Conservation (phyloP, 2,113 vertebrate genomes). For the Zingel zingel region DNA sequence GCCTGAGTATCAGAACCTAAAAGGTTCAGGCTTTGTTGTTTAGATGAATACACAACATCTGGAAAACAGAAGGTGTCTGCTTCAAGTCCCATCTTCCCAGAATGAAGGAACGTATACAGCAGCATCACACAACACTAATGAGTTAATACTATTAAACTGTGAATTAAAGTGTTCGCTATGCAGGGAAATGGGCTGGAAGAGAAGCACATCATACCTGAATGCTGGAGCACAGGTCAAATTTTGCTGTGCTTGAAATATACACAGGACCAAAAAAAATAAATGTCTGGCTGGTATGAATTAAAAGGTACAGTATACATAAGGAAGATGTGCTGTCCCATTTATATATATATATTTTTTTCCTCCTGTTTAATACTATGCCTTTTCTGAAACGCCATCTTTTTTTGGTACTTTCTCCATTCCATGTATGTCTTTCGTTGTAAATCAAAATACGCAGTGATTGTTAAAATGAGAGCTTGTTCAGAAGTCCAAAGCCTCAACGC, state of each 20-base stretch:
- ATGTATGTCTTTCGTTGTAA: constrained; percentile 61
- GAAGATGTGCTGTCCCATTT: constrained; percentile 65
- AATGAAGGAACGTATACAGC: constrained; percentile 56
- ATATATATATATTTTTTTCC: constrained; percentile 58
- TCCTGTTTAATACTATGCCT: constrained; percentile 69
- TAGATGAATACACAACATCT: constrained; percentile 15
- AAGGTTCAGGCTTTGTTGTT: constrained; percentile 36
- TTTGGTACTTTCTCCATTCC: constrained; percentile 76
- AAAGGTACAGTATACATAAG: constrained; percentile 56
- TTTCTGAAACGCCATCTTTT: constrained; percentile 52
- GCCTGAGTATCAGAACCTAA: constrained; percentile 48
- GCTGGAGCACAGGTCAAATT: constrained; percentile 42
- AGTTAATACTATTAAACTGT: constrained; percentile 74
- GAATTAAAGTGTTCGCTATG: constrained; percentile 66
- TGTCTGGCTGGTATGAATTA: constrained; percentile 65
- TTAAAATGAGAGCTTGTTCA: constrained; percentile 30
- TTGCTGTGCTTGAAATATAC: constrained; percentile 34
- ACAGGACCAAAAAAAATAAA: constrained; percentile 76
- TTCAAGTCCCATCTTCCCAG: constrained; percentile 29
- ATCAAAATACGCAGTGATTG: constrained; percentile 48
- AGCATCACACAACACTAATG: constrained; percentile 58
- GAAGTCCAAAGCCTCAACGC: constrained; percentile 37
- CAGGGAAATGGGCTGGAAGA: constrained; percentile 40
- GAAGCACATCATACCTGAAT: constrained; percentile 47
- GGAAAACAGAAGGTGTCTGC: constrained; percentile 37